Base-by-base conservation (phyloP, 2,888 invertebrate species). In the Sphecodes monilicornis region DNA sequence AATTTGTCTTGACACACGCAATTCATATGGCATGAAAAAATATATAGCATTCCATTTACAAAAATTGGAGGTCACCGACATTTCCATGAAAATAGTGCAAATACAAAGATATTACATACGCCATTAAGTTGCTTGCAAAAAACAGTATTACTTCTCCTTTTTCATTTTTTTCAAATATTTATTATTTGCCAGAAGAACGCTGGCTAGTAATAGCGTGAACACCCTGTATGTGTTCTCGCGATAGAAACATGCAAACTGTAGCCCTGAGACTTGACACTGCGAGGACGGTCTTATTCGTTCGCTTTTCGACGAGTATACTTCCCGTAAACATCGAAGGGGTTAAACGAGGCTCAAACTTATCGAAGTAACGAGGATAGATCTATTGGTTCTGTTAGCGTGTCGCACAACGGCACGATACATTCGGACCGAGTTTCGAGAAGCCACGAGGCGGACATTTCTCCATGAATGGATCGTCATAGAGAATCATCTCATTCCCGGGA, bases 361-460 rank as follows among this genome's bases (percentile, higher is more conserved):
- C 8, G 10, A 66, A 22, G 3, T 11, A 66, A 66, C 64, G 10
- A 66, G 4, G 11, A 4, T 36, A 36, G 36, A 66, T 16, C 8
- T 32, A 36, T 78, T 69, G 6, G 13, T 70, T 46, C 6, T 66
- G 32, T 74, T 76, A 26, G 66, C 22, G 64, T 57, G 69, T 73
- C 74, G 78, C 75, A 81, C 81, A 81, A 86, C 84, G 84, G 82
- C 80, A 80, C 86, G 80, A 85, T 85, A 77, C 85, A 76, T 86
- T 73, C 79, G 85, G 78, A 68, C 72, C 76, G 60, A 82, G 75
- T 41, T 66, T 78, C 64, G 3, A 16, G 26, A 22, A 4, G 66
- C 10, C 36, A 66, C 36, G 22, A 64, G 32, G 22, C 16, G 50
- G 3, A 32, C 32, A 36, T 36, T 36, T 66, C 32, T 11, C 64